Percentiles rank a stretch among this genome's conserved stretches.
These are phyloP conservation scores for Morus bassanus DNA, from an alignment of 2,797 vertebrate species.

Conservation along the genomic window DNA sequence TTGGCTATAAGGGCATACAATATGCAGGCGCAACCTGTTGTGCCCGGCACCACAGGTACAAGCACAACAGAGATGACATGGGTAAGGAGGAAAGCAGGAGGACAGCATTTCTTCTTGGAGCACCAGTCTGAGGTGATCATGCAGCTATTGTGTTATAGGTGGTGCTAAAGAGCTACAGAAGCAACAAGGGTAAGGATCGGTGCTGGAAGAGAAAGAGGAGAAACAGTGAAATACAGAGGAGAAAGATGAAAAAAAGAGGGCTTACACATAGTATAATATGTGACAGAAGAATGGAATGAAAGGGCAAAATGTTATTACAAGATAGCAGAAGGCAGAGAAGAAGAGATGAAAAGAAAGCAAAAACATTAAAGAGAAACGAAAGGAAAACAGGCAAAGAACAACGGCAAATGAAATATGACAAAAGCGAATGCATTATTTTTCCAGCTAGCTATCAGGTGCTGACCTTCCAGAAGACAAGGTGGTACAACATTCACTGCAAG, in stretches of 20 bases:
- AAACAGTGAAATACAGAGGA: background rate
- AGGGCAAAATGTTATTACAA: background rate
- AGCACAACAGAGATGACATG: background rate
- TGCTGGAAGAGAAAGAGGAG: background rate
- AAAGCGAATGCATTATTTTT: background rate
- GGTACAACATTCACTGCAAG: background rate
- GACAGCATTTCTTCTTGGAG: background rate
- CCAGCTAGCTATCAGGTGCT: background rate
- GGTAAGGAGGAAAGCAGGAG: background rate
- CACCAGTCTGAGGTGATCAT: background rate
- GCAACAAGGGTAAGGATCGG: background rate
- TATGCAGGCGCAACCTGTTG: too few relatives aligned
- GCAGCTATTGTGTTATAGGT: background rate
- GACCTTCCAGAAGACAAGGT: background rate
- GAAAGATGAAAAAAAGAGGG: background rate
- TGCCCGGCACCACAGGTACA: background rate
- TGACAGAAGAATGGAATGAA: rapidly evolving
- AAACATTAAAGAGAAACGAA: background rate
- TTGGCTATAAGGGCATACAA: background rate
- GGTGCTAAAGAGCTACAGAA: background rate
- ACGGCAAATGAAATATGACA: background rate
- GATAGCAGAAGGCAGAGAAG: background rate
- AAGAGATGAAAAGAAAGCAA: background rate
- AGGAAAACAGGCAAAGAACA: background rate
- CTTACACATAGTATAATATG: background rate